Percentiles rank a stretch among this genome's conserved stretches.
phyloP scores from a whole-genome alignment of 2,888 invertebrate genomes.

The Ochropleura leucogaster region DNA sequence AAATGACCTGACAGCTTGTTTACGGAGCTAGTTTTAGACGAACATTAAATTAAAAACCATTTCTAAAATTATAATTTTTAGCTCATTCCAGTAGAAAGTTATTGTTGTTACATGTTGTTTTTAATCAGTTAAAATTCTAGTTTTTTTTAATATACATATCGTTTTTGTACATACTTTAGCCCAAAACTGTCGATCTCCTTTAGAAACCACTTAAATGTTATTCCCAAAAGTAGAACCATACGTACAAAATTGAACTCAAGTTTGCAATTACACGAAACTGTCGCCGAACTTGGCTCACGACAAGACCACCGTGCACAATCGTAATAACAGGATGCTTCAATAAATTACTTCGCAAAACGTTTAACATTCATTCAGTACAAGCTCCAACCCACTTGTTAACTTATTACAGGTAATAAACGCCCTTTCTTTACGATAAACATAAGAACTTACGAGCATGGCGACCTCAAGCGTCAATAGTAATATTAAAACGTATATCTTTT shows the following conservation, averaged over 20 bases:
- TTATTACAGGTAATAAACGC: slow-evolving; percentile 46
- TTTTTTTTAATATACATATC: too few species aligned
- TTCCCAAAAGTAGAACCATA: background rate
- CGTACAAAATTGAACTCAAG: background rate
- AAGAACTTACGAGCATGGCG: slow-evolving; percentile 39
- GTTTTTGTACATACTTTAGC: too few species aligned
- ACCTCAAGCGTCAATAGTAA: slow-evolving; percentile 31
- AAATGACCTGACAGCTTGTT: too few species aligned
- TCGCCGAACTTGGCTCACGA: slow-evolving; percentile 24
- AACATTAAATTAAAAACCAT: too few species aligned
- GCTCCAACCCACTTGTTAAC: slow-evolving; percentile 36
- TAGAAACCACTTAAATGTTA: too few species aligned
- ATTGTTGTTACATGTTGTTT: too few species aligned
- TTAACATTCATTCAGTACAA: slow-evolving; percentile 7
- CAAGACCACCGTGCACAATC: background rate
- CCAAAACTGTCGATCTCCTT: too few species aligned
- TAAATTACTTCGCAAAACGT: slow-evolving; percentile 28
- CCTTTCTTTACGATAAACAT: slow-evolving; percentile 28
- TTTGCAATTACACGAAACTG: background rate
- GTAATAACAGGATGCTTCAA: slow-evolving; percentile 22
- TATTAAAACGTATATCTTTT: slow-evolving; percentile 24
- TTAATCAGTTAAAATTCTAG: too few species aligned
- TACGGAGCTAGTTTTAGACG: too few species aligned
- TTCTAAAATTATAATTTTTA: too few species aligned
- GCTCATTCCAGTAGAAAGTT: too few species aligned